Base-by-base conservation (phyloP, 2,113 vertebrate genomes). In the Zosterops lateralis region DNA sequence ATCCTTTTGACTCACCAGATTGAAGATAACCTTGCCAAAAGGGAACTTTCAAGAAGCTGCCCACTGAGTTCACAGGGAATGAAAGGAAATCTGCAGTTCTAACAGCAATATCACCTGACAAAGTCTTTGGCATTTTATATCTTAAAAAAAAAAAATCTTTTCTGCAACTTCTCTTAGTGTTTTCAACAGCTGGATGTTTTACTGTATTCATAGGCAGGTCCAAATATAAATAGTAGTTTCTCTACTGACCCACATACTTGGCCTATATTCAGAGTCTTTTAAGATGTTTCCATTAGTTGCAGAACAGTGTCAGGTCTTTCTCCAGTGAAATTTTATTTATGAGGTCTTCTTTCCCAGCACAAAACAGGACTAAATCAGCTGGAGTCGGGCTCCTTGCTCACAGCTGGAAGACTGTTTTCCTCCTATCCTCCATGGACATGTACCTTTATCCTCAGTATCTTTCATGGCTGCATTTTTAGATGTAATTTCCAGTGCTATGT, bases 201-300 rank as follows among this genome's bases (percentile, higher is more conserved):
- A 71, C 82, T 89, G 68, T 32, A 72, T 78, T 93, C 86, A 74
- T 5, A 90, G 56, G 76, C 86, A 92, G 76, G 40, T 92, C 92
- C 80, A 93, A 95, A 89, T 75, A 92, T 60, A 93, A 93, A 90
- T 86, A 89, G 79, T 22, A 81, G 75, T 89, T 94, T 89, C 95
- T 96, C 91, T 87, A 84, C 86, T 96, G 95, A 93, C 92, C 95
- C 89, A 92, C 86, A 94, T 92, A 81, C 73, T 96, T 96, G 94
- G 94, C 94, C 91, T 87, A 88, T 57, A 90, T 92, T 95, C 92
- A 84, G 78, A 65, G 21, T 48, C 92, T 95, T 93, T 83, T 89
- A 79, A 92, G 93, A 94, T 51, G 79, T 80, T 95, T 95, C 95
- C 92, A 90, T 90, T 78, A 94, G 66, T 65, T 18, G 9, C 73